Base-by-base conservation (phyloP, 2,113 vertebrate genomes). In the Meleagris gallopavo region DNA sequence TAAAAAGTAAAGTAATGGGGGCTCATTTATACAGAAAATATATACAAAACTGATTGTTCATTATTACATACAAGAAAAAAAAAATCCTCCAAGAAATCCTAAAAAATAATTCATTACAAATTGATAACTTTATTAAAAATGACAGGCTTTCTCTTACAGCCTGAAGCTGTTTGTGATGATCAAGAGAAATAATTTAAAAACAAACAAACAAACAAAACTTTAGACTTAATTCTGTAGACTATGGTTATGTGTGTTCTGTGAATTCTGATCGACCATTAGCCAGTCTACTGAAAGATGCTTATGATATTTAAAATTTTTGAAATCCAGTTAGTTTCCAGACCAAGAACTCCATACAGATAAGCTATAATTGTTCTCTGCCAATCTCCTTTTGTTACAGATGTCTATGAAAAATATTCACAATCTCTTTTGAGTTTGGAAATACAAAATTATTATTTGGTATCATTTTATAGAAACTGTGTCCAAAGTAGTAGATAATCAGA, bases 251-350 rank as follows among this genome's bases (percentile, higher is more conserved):
- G 19, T 7, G 43, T 91, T 88, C 87, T 9, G 82, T 69, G 21
- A 6, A 38, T 91, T 89, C 91, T 84, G 67, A 88, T 74, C 80
- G 62, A 71, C 67, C 55, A 54, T 54, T 88, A 86, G 58, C 64
- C 83, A 77, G 27, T 62, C 29, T 60, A 81, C 1, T 92, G 86
- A 92, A 94, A 77, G 10, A 64, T 38, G 55, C 38, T 83, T 86
- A 86, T 78, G 14, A 71, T 34, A 86, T 90, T 71, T 84, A 78
- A 90, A 89, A 67, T 36, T 92, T 83, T 67, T 89, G 34, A 95
- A 82, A 50, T 34, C 46, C 29, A 0, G 29, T 81, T 90, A 88
- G 61, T 78, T 90, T 92, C 36, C 13, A 61, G 61, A 34, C 32
- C 65, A 86, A 86, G 65, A 90, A 84, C 25, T 50, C 69, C 73